Percentiles rank a stretch among this genome's conserved stretches.
Evolutionary conservation across 2,888 invertebrate genomes (phyloP).

Genomic region (Trachelus tabidus): DNA sequence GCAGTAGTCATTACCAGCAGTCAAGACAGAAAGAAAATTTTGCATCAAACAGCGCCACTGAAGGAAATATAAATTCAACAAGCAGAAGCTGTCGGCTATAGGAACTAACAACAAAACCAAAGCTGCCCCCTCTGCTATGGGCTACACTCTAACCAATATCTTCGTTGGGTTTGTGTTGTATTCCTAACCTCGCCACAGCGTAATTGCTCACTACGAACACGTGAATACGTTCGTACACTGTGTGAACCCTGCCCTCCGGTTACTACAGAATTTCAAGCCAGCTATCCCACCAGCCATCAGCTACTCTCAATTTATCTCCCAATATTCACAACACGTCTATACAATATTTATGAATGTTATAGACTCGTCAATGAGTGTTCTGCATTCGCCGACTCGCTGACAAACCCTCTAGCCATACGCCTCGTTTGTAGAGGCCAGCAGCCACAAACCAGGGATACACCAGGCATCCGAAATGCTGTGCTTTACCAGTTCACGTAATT

Average conservation of each 20-base stretch:
- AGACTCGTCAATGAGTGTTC: background rate
- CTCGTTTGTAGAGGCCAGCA: background rate
- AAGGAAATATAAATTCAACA: background rate
- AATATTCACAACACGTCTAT: background rate
- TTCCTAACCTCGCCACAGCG: background rate
- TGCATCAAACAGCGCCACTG: background rate
- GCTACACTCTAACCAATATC: background rate
- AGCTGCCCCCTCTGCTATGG: background rate
- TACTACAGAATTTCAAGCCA: background rate
- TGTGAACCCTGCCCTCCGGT: background rate
- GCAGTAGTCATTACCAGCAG: background rate
- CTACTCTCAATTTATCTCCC: background rate
- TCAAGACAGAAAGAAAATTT: background rate
- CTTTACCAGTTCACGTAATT: background rate
- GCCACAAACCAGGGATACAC: slow-evolving; percentile 27
- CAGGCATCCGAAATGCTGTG: slow-evolving; percentile 15
- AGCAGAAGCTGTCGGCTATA: background rate
- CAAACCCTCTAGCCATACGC: background rate
- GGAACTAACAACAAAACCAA: background rate
- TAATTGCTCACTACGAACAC: background rate
- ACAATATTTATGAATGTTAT: background rate
- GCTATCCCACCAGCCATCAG: background rate
- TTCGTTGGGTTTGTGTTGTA: background rate
- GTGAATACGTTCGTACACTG: background rate
- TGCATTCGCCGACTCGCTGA: background rate